Evolutionary conservation across 1,140 invertebrate species (phyloP).

Genomic region (Trachymyrmex septentrionalis): DNA sequence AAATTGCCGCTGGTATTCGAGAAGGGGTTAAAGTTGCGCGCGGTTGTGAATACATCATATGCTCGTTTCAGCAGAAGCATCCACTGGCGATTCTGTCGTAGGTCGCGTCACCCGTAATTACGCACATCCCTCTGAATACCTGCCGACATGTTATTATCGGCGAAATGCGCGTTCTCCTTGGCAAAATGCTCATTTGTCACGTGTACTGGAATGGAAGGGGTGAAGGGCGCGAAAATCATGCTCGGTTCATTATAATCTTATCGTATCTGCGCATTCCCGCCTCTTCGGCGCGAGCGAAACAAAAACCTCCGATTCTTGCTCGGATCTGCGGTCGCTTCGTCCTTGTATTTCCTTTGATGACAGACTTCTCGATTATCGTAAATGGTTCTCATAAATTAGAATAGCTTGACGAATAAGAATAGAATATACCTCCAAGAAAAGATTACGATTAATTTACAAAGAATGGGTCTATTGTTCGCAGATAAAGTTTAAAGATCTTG

Average conservation of each 20-base stretch:
- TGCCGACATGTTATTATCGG: conserved; percentile 71
- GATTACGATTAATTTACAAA: conserved; percentile 3
- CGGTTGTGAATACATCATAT: conserved; percentile 37
- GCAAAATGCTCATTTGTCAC: conserved; percentile 67
- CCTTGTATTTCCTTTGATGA: neutral
- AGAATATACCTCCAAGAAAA: neutral
- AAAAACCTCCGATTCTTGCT: conserved; percentile 39
- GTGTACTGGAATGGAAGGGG: neutral
- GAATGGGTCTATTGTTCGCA: neutral
- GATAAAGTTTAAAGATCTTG: neutral
- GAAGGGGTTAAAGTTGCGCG: neutral
- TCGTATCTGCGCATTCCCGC: conserved; percentile 26
- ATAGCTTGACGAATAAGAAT: conserved; percentile 4
- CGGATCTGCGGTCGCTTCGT: neutral
- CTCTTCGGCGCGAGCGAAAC: neutral
- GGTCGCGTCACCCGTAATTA: conserved; percentile 67
- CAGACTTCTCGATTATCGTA: conserved; percentile 18
- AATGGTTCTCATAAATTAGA: conserved; percentile 29
- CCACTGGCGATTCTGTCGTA: conserved; percentile 55
- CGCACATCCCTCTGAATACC: conserved; percentile 54
- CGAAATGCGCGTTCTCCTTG: conserved; percentile 60
- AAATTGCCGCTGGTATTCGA: conserved; percentile 25
- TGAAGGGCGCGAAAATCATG: conserved; percentile 56
- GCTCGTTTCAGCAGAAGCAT: conserved; percentile 37
- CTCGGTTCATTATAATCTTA: conserved; percentile 58